A percentile compares a stretch with the other conserved stretches of the same genome.
Evolutionary conservation across 2,797 vertebrate genomes (phyloP).

Genomic region (Melanotaenia parkinsoni): DNA sequence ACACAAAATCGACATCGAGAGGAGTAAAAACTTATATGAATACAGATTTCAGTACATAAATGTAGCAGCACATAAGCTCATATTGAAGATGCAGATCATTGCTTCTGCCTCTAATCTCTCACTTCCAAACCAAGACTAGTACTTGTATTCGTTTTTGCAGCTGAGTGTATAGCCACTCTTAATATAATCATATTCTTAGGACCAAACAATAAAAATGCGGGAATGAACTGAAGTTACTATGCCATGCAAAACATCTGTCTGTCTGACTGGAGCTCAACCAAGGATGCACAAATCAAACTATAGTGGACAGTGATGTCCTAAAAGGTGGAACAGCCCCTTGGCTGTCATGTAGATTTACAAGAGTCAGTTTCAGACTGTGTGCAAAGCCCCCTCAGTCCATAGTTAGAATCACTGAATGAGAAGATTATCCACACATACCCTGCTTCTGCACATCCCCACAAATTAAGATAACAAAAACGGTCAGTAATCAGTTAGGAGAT

Average conservation of each 20-base stretch:
- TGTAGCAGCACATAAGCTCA: not conserved
- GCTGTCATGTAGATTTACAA: conserved; percentile 31
- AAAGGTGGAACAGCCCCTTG: conserved; percentile 10
- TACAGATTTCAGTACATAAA: not conserved
- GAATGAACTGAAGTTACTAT: not conserved
- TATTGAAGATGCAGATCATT: not conserved
- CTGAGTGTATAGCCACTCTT: not conserved
- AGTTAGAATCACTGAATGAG: conserved; percentile 37
- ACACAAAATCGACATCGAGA: not conserved
- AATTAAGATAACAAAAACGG: conserved; percentile 46
- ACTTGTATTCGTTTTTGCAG: not conserved
- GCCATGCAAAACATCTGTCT: not conserved
- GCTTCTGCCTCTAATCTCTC: not conserved
- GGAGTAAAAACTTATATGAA: not conserved
- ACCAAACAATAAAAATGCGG: not conserved
- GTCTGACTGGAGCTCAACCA: not conserved
- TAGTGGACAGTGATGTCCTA: conserved; percentile 5
- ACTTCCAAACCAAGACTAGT: not conserved
- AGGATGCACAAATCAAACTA: not conserved
- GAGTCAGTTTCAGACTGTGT: conserved; percentile 34
- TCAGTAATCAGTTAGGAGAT: conserved; percentile 2
- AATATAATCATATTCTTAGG: not conserved
- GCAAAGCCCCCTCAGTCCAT: conserved; percentile 10
- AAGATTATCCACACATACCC: conserved; percentile 1
- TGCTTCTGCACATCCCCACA: conserved; percentile 26